Base-by-base conservation (phyloP, 2,888 invertebrate species). In the Isotomurus palustris region DNA sequence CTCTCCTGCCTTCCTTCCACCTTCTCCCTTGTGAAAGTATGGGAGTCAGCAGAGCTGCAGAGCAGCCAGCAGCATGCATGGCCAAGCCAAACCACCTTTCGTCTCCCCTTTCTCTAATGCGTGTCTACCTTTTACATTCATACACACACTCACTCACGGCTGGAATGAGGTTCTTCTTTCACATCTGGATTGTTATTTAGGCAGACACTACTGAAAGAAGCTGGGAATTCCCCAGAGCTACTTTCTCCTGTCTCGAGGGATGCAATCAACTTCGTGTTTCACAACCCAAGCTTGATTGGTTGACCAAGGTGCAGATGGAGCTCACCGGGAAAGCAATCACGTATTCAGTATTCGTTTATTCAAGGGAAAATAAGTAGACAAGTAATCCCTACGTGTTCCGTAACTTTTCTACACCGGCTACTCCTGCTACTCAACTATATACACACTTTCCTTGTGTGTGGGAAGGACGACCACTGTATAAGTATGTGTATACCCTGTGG, bases 231-330 rank as follows among this genome's bases (percentile, higher is more conserved):
- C 24, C 43, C 10, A 17, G 43, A 14, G 43, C n/a, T 43, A 43
- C 12, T 4, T 43, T 43, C 3, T 5, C 4, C 21, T 40, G n/a
- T 44, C 64, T 55, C 60, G 25, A 22, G 64, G 58, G 64, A 61
- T 56, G 60, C 64, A 64, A 64, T 64, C 64, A 64, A 58, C 53
- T 56, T 38, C 44, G 35, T 48, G 55, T 56, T 56, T 21, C 21
- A 43, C 21, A 43, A 5, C 24, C 21, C 43, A 43, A 22, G 43
- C 17, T 24, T 64, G 64, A 61, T 61, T 64, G 64, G 60, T 41
- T 64, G 63, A 63, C 63, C 63, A 63, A 63, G 63, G 63, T 63
- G 58, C 64, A 64, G 64, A 64, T 64, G 64, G 64, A 61, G 64
- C 60, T 62, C 56, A 58, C 58, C 58, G 62, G 56, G 56, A 56